These are phyloP conservation scores for Clarias batrachus DNA, from an alignment of 2,113 vertebrate genomes.

Conservation along the genomic window DNA sequence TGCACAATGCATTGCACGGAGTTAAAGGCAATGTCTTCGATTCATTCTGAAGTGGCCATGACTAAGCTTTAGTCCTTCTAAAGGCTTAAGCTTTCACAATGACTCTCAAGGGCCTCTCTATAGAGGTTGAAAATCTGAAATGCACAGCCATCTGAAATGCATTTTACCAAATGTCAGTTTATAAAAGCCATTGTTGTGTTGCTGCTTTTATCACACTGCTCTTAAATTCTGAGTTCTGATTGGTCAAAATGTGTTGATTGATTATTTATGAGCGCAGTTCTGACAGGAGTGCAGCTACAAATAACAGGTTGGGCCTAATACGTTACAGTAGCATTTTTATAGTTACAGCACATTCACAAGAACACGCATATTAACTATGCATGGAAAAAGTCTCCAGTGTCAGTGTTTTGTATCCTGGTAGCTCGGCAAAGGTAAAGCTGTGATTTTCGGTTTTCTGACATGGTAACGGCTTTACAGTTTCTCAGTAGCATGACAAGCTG, in stretches of 20 bases:
- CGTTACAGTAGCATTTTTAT: neutral
- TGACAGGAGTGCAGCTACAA: neutral
- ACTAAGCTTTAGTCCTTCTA: neutral
- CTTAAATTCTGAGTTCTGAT: neutral
- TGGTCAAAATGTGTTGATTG: neutral
- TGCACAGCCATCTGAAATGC: neutral
- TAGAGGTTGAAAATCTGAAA: neutral
- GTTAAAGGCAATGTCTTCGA: neutral
- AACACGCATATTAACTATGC: neutral
- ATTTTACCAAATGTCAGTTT: neutral
- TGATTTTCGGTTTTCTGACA: neutral
- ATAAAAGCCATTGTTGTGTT: neutral
- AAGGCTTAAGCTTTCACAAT: neutral
- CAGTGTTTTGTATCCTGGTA: neutral
- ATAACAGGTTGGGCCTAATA: neutral
- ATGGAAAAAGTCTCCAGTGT: neutral
- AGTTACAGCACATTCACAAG: neutral
- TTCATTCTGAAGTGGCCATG: neutral
- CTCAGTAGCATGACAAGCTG: neutral
- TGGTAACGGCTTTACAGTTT: neutral
- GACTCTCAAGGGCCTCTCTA: neutral
- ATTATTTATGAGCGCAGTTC: neutral
- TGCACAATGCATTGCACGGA: neutral
- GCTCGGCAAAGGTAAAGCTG: neutral
- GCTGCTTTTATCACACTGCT: neutral